Evolutionary conservation across 2,113 vertebrate species (phyloP), one percentile per base, ranked within the genome.

Genomic region (Collichthys lucidus): DNA sequence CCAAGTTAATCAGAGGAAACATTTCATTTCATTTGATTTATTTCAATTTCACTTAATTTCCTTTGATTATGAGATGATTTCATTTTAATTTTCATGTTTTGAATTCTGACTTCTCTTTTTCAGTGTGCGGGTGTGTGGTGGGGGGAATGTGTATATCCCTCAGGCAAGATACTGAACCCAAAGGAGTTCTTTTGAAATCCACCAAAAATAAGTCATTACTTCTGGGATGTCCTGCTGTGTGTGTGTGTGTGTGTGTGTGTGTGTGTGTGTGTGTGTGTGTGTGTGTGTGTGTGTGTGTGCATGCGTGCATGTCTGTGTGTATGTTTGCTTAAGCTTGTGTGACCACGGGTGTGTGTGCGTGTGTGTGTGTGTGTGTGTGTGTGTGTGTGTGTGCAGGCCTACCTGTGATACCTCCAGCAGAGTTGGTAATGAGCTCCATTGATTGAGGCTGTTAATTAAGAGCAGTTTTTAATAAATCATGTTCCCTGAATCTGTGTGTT

Each of bases 391-490:
- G 62, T 56, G 14, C 42, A 69, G 78, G 49, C 68, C 63, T 83
- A 88, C 82, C 87, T 87, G 78, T 65, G 10, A 74, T 77, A 85
- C 87, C 89, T 85, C 92, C 91, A 89, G 78, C 84, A 60, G 90
- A 52, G 92, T 20, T 81, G 66, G 49, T 93, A 90, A 85, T 91
- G 90, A 91, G 89, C 84, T 73, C 87, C 75, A 91, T 90, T 87
- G 57, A 89, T 93, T 89, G 83, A 80, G 80, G 72, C 83, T 88
- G 76, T 90, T 92, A 89, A 93, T 93, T 92, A 91, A 90, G 88
- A 88, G 40, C 78, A 78, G 67, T 82, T 89, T 90, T 92, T 90
- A 93, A 93, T 93, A 83, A 92, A 91, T 92, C 65, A 90, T 91
- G 88, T 88, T 90, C 76, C 80, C 65, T 80, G 77, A 88, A 85